A percentile compares a stretch with the other conserved stretches of the same genome.
Evolutionary conservation across 2,113 vertebrate species (phyloP).

Genomic region (Prionailurus bengalensis): DNA sequence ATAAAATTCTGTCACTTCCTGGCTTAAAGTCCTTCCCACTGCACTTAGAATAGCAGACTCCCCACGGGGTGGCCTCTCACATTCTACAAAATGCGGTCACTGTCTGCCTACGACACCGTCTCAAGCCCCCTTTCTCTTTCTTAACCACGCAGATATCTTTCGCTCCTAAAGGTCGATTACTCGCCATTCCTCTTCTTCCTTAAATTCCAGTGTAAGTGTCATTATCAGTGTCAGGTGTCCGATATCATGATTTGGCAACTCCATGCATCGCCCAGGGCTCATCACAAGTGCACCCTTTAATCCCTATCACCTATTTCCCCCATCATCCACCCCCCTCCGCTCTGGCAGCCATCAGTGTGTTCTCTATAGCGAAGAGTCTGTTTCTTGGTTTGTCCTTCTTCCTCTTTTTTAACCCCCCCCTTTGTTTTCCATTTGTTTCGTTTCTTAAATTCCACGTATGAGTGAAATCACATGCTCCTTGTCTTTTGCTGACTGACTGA

Average conservation of each 20-base stretch:
- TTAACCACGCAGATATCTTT: fast-evolving
- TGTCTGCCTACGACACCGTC: fast-evolving
- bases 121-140: background rate
- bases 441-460: background rate
- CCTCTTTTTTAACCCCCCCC: background rate
- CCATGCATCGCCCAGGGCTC: background rate
- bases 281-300: background rate
- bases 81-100: fast-evolving
- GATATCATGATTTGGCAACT: fast-evolving
- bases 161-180: fast-evolving
- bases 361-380: background rate
- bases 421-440: background rate
- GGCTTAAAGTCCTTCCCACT: background rate
- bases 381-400: background rate
- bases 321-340: fast-evolving
- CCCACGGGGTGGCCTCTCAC: too few relatives aligned
- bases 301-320: background rate
- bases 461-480: background rate
- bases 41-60: background rate
- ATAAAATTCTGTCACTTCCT: background rate
- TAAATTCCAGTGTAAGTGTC: background rate
- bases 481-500: background rate
- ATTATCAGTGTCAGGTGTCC: fast-evolving
- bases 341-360: too few relatives aligned
- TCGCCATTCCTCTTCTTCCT: fast-evolving